Evolutionary conservation across 2,888 invertebrate species (phyloP).

Genomic region (Pandemis cinnamomeana): DNA sequence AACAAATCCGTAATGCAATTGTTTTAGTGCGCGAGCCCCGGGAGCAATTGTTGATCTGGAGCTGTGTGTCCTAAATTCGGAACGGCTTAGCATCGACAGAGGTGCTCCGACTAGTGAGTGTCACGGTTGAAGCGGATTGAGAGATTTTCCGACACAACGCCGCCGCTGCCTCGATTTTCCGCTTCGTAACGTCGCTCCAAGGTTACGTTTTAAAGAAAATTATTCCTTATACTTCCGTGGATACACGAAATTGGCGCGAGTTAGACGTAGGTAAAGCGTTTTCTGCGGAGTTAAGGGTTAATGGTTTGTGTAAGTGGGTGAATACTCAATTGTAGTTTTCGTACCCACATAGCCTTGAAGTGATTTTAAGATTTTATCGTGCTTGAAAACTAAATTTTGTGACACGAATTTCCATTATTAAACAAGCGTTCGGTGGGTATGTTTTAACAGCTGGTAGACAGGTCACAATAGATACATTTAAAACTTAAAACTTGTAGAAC

Average conservation of each 20-base stretch:
- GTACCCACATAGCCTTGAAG: too few species aligned
- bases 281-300: neutral
- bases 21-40: constrained; percentile 8
- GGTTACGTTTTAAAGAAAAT: constrained; percentile 51
- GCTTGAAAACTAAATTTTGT: too few species aligned
- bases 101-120: constrained; percentile 57
- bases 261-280: neutral
- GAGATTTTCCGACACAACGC: constrained; percentile 65
- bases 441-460: too few species aligned
- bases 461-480: too few species aligned
- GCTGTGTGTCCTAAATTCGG: constrained; percentile 58
- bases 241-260: constrained; percentile 5
- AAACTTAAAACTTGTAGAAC: too few species aligned
- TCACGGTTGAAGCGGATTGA: constrained; percentile 63
- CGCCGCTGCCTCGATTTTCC: constrained; percentile 57
- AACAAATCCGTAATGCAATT: constrained; percentile 12
- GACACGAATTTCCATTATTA: too few species aligned
- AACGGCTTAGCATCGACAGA: constrained; percentile 61
- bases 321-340: neutral
- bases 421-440: too few species aligned
- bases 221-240: constrained; percentile 15
- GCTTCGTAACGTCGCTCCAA: constrained; percentile 53
- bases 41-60: constrained; percentile 52
- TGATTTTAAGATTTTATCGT: too few species aligned
- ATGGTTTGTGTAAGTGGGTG: neutral